These are phyloP conservation scores for Fragum fragum DNA, from an alignment of 2,888 invertebrate species.

Conservation along the genomic window DNA sequence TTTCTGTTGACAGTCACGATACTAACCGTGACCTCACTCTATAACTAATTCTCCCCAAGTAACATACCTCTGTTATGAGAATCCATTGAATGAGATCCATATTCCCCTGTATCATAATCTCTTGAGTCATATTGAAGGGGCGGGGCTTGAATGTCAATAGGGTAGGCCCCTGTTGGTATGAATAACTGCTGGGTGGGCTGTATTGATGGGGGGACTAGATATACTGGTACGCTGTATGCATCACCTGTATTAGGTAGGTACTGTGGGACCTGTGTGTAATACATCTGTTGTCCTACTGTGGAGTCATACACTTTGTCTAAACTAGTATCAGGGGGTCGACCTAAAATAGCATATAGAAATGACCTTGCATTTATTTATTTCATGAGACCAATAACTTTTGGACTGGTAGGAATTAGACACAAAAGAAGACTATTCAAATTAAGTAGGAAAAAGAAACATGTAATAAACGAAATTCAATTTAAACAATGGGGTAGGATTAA, in stretches of 20 bases:
- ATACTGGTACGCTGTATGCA: conserved; percentile 10
- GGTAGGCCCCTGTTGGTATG: background rate
- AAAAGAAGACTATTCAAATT: too few relatives aligned
- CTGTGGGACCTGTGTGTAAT: conserved; percentile 4
- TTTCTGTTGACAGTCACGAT: too few relatives aligned
- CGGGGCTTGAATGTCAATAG: background rate
- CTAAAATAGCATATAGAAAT: background rate
- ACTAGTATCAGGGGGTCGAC: background rate
- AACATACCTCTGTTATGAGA: conserved; percentile 12
- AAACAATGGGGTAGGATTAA: too few relatives aligned
- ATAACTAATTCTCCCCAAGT: too few relatives aligned
- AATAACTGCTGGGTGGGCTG: conserved; percentile 12
- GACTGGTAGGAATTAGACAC: too few relatives aligned
- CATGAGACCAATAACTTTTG: too few relatives aligned
- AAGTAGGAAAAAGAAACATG: too few relatives aligned
- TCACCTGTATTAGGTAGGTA: conserved; percentile 9
- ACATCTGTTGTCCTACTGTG: background rate
- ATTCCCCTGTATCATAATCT: background rate
- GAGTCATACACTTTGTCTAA: background rate
- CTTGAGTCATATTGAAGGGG: background rate
- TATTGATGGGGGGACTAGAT: background rate
- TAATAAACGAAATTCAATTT: too few relatives aligned
- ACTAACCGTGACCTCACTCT: too few relatives aligned
- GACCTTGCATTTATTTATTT: too few relatives aligned
- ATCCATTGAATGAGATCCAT: background rate